A percentile compares a stretch with the other conserved stretches of the same genome.
phyloP scores from a whole-genome alignment of 2,888 invertebrate genomes.

The Phasia obesa region DNA sequence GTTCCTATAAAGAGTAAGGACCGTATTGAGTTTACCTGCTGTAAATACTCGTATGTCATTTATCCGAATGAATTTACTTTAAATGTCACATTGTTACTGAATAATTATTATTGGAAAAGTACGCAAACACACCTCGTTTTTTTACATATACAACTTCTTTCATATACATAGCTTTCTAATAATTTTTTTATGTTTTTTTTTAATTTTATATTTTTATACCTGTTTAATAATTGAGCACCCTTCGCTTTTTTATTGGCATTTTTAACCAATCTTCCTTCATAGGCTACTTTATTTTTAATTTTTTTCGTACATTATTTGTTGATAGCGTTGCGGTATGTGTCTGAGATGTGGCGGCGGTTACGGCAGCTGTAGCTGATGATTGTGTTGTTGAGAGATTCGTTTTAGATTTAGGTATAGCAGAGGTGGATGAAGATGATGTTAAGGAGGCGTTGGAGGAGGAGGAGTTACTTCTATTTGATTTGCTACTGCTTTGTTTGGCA shows the following conservation, averaged over 20 bases:
- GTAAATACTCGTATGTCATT: too few species aligned
- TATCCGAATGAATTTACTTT: too few species aligned
- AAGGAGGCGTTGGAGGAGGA: conserved; percentile 1
- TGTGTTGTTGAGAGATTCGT: conserved; percentile 35
- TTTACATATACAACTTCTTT: background rate
- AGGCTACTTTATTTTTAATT: conserved; percentile 56
- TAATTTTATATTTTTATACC: background rate
- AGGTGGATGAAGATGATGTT: background rate
- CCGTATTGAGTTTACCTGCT: too few species aligned
- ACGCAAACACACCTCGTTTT: too few species aligned
- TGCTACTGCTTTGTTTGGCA: conserved; percentile 25
- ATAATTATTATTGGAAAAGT: too few species aligned
- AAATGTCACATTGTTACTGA: too few species aligned
- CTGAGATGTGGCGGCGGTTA: background rate
- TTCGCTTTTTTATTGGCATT: conserved; percentile 64
- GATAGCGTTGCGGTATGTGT: conserved; percentile 24
- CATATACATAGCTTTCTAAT: too few species aligned
- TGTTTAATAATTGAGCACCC: conserved; percentile 61
- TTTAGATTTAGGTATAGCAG: conserved; percentile 35
- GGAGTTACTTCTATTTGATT: conserved; percentile 21
- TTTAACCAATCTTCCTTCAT: conserved; percentile 50
- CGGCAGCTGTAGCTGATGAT: background rate
- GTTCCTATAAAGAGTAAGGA: too few species aligned
- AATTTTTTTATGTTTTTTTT: background rate
- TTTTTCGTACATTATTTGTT: conserved; percentile 55